Base-by-base conservation (phyloP, 2,888 invertebrate genomes). In the Blera fallax region DNA sequence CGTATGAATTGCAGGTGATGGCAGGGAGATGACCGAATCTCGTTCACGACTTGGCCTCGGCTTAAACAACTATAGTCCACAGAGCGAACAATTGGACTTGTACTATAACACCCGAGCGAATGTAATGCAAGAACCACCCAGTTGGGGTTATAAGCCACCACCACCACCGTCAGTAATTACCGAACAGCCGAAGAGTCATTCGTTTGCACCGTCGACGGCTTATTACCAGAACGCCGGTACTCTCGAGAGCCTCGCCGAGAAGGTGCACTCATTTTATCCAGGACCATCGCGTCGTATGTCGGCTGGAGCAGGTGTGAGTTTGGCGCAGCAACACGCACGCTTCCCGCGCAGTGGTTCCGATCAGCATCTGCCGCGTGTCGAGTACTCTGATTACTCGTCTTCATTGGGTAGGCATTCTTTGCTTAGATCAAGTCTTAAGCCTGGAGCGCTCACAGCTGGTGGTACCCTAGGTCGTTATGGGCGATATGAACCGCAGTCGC, bases 341-440 rank as follows among this genome's bases (percentile, higher is more conserved):
- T 94, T 98, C 92, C 96, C 97, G 14, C 94, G 98, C 70, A 97
- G 98, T 65, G 98, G 98, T 21, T 98, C 98, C 48, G 98, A 98
- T 92, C 97, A 98, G 91, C 97, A 98, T 91, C 92, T 97, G 88
- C 97, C 97, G 7, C 94, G 97, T 67, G 96, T 97, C 8, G 97
- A 97, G 92, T 97, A 97, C 90, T 94, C 96, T 0, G 97, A 97
- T 91, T 97, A 97, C 89, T 96, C 96, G 18, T 94, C 95, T 60
- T 95, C 94, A 54, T 93, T 94, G 64, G 95, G 95, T 56, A 93
- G 96, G 83, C 97, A 97, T 90, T 96, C 96, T n/a, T 92, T 97
- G 87, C 93, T 97, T 76, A 94, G 96, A 83, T 96, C 96, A 78
- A 96, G 96, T 90, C 93, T 97, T 87, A 97, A 97, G 90, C 95